Base-by-base conservation (phyloP, 2,888 invertebrate genomes). In the Homarus gammarus region DNA sequence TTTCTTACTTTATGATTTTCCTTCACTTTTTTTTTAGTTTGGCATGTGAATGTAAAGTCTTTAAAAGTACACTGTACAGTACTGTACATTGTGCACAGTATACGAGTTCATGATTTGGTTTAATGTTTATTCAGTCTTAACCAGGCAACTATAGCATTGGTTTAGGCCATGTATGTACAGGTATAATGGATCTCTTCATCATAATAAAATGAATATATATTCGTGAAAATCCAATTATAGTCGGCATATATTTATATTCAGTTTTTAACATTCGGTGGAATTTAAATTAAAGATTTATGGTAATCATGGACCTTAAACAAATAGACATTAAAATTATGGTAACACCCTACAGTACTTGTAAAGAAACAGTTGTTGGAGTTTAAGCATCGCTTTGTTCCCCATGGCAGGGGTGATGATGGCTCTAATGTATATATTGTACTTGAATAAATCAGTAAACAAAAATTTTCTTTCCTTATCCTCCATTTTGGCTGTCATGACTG, bases 401-500 rank as follows among this genome's bases (percentile, higher is more conserved):
- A 44, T 10, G n/a, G n/a, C 38, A 36, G 75, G 75, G n/a, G 6
- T 75, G 75, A n/a, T 10, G 31, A 44, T 22, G 75, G 44, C 27
- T 49, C 75, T 75, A 44, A 75, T 75, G 75, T 75, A 49, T 44
- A 75, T 44, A 75, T 22, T 12, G 75, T 75, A 75, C 44, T 75
- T 75, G 40, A 75, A 75, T 75, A 75, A 75, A 75, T 27, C 40
- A 75, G 44, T 27, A 75, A 44, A 75, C 40, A 18, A 27, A 44
- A 38, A 6, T 12, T n/a, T 22, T 75, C 40, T 75, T 75, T 49
- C 10, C 10, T 27, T 31, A 44, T 44, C 75, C 75, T 22, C 10
- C 22, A 38, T 18, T 44, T 8, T 49, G 1, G 49, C 1, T 8
- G 15, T 10, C 10, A 49, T 49, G 49, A 49, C 49, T 49, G 1